Evolutionary conservation across 2,888 invertebrate genomes (phyloP), one percentile per base, ranked within the genome.

Genomic region (Melanophora roralis): DNA sequence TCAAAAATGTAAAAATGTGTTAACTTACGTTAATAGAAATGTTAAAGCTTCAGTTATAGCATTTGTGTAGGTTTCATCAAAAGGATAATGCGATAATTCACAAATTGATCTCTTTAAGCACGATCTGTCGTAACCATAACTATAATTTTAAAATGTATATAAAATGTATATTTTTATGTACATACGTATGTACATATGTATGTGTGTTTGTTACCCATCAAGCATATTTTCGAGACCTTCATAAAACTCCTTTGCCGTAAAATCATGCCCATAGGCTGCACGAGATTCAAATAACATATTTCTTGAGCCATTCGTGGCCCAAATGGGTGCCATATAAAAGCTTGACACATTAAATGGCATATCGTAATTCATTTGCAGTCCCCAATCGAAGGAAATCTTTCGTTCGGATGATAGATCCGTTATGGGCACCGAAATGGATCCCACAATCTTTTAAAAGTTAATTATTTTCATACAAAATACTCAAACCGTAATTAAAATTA

Each of bases 61-160:
- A 84, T 92, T 92, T 62, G 91, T 91, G 5, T 86, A 83, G 0
- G 77, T 89, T 12, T 84, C 84, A 72, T 92, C 91, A 40, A 94
- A 88, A 0, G 94, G 93, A 81, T 92, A 91, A 60, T 91, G 91
- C 1, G 94, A 92, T 21, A 94, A 88, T 82, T 94, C 93, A 84
- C 95, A 95, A 59, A 95, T 91, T 45, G 93, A 92, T 81, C 92
- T 91, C 59, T 94, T 87, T 21, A 95, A 89, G 84, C 95, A 95
- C n/a, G 92, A 92, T 1, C 94, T 94, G 82, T 93, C 91, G 81
- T 92, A 91, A 1, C 94, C 94, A 73, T 92, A 92, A 14, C 94
- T 94, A 88, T 16, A 90, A 90, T 38, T 23, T 16, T 59, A 78
- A 38, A 53, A 32, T 36, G 64, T 38, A n/a, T n/a, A n/a, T n/a